Base-by-base conservation (phyloP, 2,113 vertebrate genomes). In the Vidua macroura region DNA sequence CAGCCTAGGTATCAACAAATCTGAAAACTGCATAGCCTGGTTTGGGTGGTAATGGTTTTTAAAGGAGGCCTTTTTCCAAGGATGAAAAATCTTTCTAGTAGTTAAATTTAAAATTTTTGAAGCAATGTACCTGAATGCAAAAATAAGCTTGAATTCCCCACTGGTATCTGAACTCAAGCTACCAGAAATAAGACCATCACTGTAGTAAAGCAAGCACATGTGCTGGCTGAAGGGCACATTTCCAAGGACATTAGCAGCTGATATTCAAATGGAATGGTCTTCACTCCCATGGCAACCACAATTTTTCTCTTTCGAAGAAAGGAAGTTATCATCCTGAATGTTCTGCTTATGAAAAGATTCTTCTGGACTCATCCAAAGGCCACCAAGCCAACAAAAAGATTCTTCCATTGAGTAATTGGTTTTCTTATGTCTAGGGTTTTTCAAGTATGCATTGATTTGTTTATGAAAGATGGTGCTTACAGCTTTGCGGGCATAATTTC, bases 71-170 rank as follows among this genome's bases (percentile, higher is more conserved):
- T 88, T 53, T 53, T 62, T 60, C n/a, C 14, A 21, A 64, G 24
- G 8, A 88, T 52, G 20, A 82, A 86, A 92, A 75, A 55, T 35
- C 48, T 78, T 33, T 59, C 60, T 48, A 24, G 44, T 67, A 77
- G 30, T 63, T 70, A 75, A 44, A 81, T 55, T 56, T 56, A 84
- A 78, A 86, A 49, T 64, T 75, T 86, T 77, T 60, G 25, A 95
- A 86, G 76, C 87, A 68, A 83, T 20, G 6, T 41, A 93, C 67
- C 52, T 73, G 78, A 92, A 73, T 73, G 86, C 10, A 11, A 91
- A 86, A 96, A 67, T 52, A 8, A 81, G 13, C 62, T 83, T 89
- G 83, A 91, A 89, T 93, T 92, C 86, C 86, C 76, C 78, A 63
- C 39, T 81, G 59, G 13, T 66, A 62, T 79, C 44, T 84, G 53